These are phyloP conservation scores for Nylanderia fulva DNA, from an alignment of 1,140 invertebrate genomes.

Conservation along the genomic window DNA sequence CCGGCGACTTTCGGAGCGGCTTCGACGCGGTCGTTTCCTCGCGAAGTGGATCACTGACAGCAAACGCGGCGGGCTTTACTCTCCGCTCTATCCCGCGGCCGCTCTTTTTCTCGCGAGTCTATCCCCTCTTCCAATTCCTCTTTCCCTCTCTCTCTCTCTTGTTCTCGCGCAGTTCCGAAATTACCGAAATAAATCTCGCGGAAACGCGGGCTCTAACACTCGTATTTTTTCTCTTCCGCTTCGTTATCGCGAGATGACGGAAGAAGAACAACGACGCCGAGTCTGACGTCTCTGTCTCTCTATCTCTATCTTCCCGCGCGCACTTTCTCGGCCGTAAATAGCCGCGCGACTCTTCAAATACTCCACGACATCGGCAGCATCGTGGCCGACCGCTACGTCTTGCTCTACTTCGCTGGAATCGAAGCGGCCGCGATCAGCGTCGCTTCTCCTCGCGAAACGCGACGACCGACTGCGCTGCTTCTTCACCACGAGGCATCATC, in stretches of 20 bases:
- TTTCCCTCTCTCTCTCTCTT: not conserved
- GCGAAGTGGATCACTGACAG: slow-evolving; percentile 44
- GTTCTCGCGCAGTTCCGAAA: slow-evolving; percentile 6
- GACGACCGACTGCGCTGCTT: not conserved
- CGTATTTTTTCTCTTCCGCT: no score
- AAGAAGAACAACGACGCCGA: not conserved
- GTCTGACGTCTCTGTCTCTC: not conserved
- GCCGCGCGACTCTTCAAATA: not conserved
- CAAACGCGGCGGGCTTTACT: slow-evolving; percentile 47
- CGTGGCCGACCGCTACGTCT: not conserved
- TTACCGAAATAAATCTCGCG: slow-evolving; percentile 55
- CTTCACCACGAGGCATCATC: not conserved
- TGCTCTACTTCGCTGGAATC: not conserved
- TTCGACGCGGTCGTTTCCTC: slow-evolving; percentile 30
- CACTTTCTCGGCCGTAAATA: not conserved
- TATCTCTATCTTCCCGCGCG: not conserved
- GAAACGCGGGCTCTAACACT: not conserved
- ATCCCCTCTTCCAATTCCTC: not conserved
- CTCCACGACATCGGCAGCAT: not conserved
- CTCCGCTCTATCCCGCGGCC: slow-evolving; percentile 45
- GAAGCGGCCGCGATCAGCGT: not conserved
- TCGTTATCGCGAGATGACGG: slow-evolving; percentile 6
- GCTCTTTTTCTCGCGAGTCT: slow-evolving; percentile 43
- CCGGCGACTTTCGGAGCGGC: not conserved
- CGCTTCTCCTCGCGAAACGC: not conserved